phyloP scores from a whole-genome alignment of 2,888 invertebrate species.

The Cyclophora punctaria region DNA sequence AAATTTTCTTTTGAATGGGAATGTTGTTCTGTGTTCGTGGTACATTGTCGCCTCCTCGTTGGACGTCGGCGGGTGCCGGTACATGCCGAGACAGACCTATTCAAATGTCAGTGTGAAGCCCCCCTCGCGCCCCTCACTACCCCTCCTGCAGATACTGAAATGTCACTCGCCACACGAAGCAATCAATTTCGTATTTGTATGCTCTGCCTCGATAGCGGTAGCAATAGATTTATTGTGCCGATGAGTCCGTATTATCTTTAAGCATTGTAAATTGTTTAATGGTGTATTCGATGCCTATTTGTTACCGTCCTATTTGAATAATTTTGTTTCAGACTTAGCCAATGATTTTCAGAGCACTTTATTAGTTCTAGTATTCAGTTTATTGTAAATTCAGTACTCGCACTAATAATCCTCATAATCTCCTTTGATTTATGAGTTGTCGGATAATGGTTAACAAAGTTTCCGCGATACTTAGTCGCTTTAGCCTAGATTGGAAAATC shows the following conservation, averaged over 20 bases:
- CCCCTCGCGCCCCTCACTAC: slow-evolving; percentile 30
- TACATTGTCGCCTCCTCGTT: slow-evolving; percentile 70
- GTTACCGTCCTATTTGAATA: slow-evolving; percentile 2
- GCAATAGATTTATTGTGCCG: slow-evolving; percentile 59
- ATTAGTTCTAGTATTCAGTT: no score
- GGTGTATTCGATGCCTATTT: slow-evolving; percentile 16
- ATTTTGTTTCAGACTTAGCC: slow-evolving; percentile 2
- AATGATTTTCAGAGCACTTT: no score
- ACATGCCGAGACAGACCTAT: slow-evolving; percentile 70
- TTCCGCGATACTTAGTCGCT: no score
- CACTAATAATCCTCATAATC: no score
- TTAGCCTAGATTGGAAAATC: slow-evolving; percentile 29
- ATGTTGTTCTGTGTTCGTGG: slow-evolving; percentile 60
- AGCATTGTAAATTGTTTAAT: slow-evolving; percentile 22
- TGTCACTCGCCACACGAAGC: slow-evolving; percentile 71
- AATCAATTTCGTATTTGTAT: slow-evolving; percentile 75
- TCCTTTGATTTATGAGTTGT: no score
- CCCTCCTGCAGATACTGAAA: slow-evolving; percentile 56
- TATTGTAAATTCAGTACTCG: no score
- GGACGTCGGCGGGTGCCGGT: slow-evolving; percentile 67
- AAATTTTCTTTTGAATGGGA: slow-evolving; percentile 69
- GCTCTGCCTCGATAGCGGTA: slow-evolving; percentile 57
- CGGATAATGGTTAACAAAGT: no score
- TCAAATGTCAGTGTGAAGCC: slow-evolving; percentile 70
- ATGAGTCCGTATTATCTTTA: slow-evolving; percentile 40